These are phyloP conservation scores for Nannospalax galili DNA, from an alignment of 2,113 vertebrate species.

Conservation along the genomic window DNA sequence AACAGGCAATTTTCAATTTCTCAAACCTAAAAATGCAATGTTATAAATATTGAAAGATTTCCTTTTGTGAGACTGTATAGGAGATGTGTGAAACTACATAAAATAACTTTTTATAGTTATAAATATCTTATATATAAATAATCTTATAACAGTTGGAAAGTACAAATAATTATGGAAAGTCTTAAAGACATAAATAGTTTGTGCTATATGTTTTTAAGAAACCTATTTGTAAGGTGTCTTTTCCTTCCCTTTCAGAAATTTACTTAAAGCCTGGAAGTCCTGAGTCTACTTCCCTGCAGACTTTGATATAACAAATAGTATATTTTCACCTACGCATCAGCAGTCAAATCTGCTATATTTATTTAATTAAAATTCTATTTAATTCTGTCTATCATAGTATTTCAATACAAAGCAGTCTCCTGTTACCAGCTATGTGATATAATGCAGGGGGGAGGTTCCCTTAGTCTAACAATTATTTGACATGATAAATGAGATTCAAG, in stretches of 20 bases:
- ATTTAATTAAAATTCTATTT: neutral
- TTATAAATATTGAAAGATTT: neutral
- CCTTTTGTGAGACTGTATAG: neutral
- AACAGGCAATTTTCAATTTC: neutral
- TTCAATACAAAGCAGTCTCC: neutral
- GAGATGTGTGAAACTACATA: neutral
- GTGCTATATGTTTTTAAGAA: neutral
- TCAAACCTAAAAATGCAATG: neutral
- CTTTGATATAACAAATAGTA: neutral
- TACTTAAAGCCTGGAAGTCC: neutral
- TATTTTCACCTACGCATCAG: neutral
- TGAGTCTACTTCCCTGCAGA: neutral
- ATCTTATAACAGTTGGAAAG: neutral
- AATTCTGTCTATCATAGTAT: neutral
- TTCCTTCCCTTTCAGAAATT: neutral
- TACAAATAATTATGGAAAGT: neutral
- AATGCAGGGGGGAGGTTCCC: neutral
- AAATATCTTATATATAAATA: neutral
- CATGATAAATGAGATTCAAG: neutral
- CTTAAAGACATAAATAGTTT: neutral
- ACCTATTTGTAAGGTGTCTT: neutral
- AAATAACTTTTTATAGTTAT: no score
- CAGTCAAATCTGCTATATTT: neutral
- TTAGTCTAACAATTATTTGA: neutral
- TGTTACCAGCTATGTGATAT: neutral